phyloP scores from a whole-genome alignment of 2,113 vertebrate genomes.

The Fukomys damarensis region DNA sequence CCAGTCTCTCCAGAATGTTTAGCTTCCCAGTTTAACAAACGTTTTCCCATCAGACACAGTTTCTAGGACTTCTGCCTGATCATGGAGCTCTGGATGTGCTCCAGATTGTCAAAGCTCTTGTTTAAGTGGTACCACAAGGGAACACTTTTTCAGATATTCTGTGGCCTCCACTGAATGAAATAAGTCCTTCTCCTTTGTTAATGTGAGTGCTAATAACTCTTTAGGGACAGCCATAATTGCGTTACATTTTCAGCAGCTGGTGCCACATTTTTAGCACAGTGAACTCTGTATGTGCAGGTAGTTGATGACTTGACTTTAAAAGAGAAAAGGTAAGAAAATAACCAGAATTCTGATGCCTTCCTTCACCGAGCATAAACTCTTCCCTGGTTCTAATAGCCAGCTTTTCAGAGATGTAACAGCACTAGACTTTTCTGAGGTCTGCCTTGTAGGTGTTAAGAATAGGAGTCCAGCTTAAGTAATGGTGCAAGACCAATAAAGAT shows the following conservation, averaged over 20 bases:
- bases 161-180: not conserved
- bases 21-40: not conserved
- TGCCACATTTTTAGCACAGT: not conserved
- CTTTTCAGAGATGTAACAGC: not conserved
- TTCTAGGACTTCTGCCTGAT: not conserved
- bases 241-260: conserved; percentile 3
- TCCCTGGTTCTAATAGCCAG: not conserved
- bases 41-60: not conserved
- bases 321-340: not conserved
- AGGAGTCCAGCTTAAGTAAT: not conserved
- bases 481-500: not conserved
- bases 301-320: not conserved
- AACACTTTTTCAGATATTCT: not conserved
- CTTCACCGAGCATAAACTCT: not conserved
- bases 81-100: not conserved
- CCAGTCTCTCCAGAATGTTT: conserved; percentile 25
- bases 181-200: not conserved
- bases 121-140: not conserved
- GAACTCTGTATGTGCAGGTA: not conserved
- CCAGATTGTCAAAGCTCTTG: not conserved
- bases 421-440: not conserved
- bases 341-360: not conserved
- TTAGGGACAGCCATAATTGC: not conserved
- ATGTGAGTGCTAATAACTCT: not conserved
- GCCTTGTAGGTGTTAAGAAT: not conserved